Conservation (phyloP, 1,140 invertebrate species). For the Drepana arcuata region DNA sequence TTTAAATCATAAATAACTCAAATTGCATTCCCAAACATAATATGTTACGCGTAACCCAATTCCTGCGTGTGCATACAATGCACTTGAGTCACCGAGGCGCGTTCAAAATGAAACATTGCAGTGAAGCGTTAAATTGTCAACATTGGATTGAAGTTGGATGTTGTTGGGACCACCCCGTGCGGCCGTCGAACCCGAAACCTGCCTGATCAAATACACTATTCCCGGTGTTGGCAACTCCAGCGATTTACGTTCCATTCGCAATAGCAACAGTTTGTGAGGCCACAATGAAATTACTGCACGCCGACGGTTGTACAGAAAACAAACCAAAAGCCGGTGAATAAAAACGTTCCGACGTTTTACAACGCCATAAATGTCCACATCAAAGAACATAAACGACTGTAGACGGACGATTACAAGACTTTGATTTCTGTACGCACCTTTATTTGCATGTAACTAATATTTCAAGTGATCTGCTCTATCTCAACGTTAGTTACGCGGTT, state of each 20-base stretch:
- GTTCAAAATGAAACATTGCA: too few relatives aligned
- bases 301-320: slow-evolving; percentile 14
- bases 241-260: slow-evolving; percentile 31
- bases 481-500: background rate
- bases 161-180: slow-evolving; percentile 18
- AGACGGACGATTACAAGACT: slow-evolving; percentile 8
- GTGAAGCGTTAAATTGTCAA: slow-evolving; percentile 27
- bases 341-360: slow-evolving; percentile 31
- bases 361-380: slow-evolving; percentile 25
- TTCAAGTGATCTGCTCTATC: slow-evolving; percentile 3
- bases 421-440: slow-evolving; percentile 10
- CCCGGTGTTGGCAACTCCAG: slow-evolving; percentile 18
- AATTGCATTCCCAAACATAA: too few relatives aligned
- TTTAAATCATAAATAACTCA: too few relatives aligned
- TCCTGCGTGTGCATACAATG: too few relatives aligned
- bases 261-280: slow-evolving; percentile 19
- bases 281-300: slow-evolving; percentile 3
- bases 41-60: too few relatives aligned
- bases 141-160: too few relatives aligned
- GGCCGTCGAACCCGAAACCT: slow-evolving; percentile 24
- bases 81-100: too few relatives aligned
- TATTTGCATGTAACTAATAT: slow-evolving; percentile 5
- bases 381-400: slow-evolving; percentile 17
- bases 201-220: slow-evolving; percentile 31
- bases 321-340: slow-evolving; percentile 20